Percentiles rank a stretch among this genome's conserved stretches.
phyloP scores from a whole-genome alignment of 2,888 invertebrate species.

The Callimorpha dominula region DNA sequence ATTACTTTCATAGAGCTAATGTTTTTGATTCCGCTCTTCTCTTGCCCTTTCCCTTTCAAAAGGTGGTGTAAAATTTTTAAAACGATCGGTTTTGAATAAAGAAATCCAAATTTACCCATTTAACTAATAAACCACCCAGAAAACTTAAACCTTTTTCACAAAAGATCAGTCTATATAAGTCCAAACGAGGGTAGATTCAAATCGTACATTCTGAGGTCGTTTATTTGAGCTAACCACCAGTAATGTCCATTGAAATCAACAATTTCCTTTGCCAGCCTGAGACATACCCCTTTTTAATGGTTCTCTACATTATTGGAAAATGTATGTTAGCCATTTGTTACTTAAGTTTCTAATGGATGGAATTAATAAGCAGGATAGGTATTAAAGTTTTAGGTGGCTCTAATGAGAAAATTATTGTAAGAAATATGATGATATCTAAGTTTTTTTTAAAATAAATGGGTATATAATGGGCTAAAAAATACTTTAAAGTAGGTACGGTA shows the following conservation, averaged over 20 bases:
- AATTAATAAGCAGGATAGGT: conserved; percentile 23
- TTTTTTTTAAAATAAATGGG: too few relatives aligned
- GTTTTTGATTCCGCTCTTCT: too few relatives aligned
- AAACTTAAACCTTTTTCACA: conserved; percentile 13
- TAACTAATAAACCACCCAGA: background rate
- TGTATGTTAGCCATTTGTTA: conserved; percentile 33
- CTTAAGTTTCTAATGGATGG: conserved; percentile 15
- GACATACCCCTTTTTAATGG: conserved; percentile 39
- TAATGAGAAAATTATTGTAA: background rate
- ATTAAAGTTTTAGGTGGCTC: conserved; percentile 6
- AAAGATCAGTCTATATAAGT: conserved; percentile 10
- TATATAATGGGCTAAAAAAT: too few relatives aligned
- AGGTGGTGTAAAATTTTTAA: too few relatives aligned
- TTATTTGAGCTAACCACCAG: conserved; percentile 42
- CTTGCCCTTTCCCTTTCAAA: too few relatives aligned
- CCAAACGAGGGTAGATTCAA: conserved; percentile 32
- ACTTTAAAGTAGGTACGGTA: too few relatives aligned
- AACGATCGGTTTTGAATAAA: too few relatives aligned
- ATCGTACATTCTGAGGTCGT: conserved; percentile 40
- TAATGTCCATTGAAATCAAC: conserved; percentile 41
- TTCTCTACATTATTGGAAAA: conserved; percentile 39
- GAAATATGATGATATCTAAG: background rate
- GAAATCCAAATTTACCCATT: background rate
- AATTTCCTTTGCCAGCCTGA: conserved; percentile 27
- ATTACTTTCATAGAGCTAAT: too few relatives aligned